A percentile compares a stretch with the other conserved stretches of the same genome.
Conservation (phyloP, 2,888 invertebrate species). For the Epiblema foenella region DNA sequence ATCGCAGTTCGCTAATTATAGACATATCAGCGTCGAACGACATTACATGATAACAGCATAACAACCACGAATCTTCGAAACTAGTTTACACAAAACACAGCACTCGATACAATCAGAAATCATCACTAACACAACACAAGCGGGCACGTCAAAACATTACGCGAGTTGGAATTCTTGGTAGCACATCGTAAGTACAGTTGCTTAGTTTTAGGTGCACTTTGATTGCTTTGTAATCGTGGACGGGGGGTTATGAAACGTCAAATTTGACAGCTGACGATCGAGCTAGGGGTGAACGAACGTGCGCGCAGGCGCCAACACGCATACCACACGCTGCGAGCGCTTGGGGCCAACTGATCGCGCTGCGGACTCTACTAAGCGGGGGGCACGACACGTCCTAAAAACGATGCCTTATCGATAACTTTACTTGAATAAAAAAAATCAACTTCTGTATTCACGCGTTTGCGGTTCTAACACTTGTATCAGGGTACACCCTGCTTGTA, state of each 20-base stretch:
- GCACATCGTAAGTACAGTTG: constrained; percentile 44
- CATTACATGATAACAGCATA: constrained; percentile 77
- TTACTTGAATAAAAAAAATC: constrained; percentile 48
- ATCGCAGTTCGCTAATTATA: constrained; percentile 80
- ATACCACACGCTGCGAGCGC: constrained; percentile 39
- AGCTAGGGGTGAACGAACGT: constrained; percentile 42
- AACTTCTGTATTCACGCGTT: constrained; percentile 31
- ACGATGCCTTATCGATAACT: constrained; percentile 73
- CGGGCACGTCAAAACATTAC: constrained; percentile 67
- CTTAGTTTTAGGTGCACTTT: constrained; percentile 43
- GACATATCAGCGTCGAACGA: constrained; percentile 81
- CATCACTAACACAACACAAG: constrained; percentile 64
- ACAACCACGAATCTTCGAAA: constrained; percentile 61
- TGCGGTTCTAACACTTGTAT: constrained; percentile 24
- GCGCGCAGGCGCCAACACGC: constrained; percentile 40
- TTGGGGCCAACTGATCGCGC: constrained; percentile 43
- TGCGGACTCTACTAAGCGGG: constrained; percentile 59
- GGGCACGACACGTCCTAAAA: constrained; percentile 70
- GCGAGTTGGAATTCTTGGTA: constrained; percentile 56
- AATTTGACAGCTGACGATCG: constrained; percentile 73
- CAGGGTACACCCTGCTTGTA: no score
- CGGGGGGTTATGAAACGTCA: constrained; percentile 70
- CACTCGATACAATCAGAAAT: constrained; percentile 57
- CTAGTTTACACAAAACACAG: constrained; percentile 58
- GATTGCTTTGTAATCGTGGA: constrained; percentile 52